Evolutionary conservation across 1,140 invertebrate genomes (phyloP).

Genomic region (Drosophila auraria): DNA sequence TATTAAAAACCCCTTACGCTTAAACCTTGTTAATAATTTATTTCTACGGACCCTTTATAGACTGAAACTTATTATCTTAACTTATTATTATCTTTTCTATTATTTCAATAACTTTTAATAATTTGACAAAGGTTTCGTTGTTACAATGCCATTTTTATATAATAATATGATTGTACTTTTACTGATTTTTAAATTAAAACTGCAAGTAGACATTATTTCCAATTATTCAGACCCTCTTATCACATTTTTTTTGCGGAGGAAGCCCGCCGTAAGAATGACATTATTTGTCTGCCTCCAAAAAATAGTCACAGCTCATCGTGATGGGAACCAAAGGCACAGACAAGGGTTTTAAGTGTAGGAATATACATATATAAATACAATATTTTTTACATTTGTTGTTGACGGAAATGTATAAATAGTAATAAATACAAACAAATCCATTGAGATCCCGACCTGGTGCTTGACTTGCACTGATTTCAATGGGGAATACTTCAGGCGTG

Average conservation of each 20-base stretch:
- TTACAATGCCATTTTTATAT: too few species aligned
- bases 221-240: constrained; percentile 6
- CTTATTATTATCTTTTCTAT: too few species aligned
- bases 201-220: neutral
- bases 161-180: neutral
- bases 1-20: too few species aligned
- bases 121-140: too few species aligned
- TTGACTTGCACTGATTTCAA: neutral
- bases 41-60: too few species aligned
- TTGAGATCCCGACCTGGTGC: neutral
- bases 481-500: neutral
- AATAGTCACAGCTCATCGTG: constrained; percentile 30
- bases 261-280: neutral
- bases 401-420: too few species aligned
- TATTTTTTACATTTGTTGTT: too few species aligned
- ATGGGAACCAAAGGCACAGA: neutral
- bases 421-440: constrained; percentile 13
- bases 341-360: neutral
- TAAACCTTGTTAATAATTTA: too few species aligned
- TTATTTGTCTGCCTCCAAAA: too few species aligned
- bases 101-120: too few species aligned
- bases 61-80: too few species aligned
- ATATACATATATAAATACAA: too few species aligned
- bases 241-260: neutral
- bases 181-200: neutral